Evolutionary conservation across 2,888 invertebrate genomes (phyloP).

Genomic region (Marronus borbonicus): DNA sequence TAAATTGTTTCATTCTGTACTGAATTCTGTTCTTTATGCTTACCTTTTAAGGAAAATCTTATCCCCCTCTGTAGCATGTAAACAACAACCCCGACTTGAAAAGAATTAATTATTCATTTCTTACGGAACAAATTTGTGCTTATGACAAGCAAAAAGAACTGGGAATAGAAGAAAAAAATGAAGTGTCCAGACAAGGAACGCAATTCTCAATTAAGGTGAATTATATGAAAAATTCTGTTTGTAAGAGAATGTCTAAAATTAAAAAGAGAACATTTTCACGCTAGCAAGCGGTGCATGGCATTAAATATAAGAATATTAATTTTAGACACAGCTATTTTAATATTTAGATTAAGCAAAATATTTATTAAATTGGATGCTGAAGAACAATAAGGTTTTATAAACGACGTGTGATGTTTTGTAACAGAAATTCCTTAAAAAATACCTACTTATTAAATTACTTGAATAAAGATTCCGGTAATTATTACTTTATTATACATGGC

Average conservation of each 20-base stretch:
- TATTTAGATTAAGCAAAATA: too few species aligned
- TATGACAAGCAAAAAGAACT: slow-evolving; percentile 2
- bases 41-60: slow-evolving; percentile 2
- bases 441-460: too few species aligned
- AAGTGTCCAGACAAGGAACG: neutral
- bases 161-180: too few species aligned
- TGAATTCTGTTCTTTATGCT: neutral
- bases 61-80: neutral
- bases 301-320: too few species aligned
- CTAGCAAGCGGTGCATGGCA: too few species aligned
- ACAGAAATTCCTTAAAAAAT: too few species aligned
- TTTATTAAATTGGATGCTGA: too few species aligned
- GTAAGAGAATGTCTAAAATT: neutral
- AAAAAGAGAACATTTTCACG: neutral
- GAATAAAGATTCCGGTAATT: too few species aligned
- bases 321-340: too few species aligned
- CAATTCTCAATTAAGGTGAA: slow-evolving; percentile 24
- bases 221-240: slow-evolving; percentile 13
- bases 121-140: slow-evolving; percentile 21
- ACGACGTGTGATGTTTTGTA: too few species aligned
- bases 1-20: slow-evolving; percentile 13
- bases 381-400: too few species aligned
- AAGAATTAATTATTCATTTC: slow-evolving; percentile 33
- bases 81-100: neutral
- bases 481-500: too few species aligned